These are phyloP conservation scores for Drosophila mayri DNA, from an alignment of 1,140 invertebrate species.

Conservation along the genomic window DNA sequence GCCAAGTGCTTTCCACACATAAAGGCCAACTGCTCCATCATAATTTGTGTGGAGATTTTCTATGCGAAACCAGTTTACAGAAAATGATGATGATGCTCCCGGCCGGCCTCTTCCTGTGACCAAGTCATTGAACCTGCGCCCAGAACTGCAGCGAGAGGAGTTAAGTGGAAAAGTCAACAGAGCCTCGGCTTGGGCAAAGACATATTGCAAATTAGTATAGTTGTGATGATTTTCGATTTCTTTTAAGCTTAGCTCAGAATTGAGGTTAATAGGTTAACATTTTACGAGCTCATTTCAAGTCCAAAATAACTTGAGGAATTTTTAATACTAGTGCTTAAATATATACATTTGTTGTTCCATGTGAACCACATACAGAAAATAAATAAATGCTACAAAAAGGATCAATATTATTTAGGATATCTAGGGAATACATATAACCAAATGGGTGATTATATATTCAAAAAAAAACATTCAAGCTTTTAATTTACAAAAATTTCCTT, in stretches of 20 bases:
- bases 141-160: constrained; percentile 17
- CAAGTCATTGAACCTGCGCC: constrained; percentile 70
- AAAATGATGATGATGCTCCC: background rate
- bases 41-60: constrained; percentile 37
- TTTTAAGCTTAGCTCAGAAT: constrained; percentile 20
- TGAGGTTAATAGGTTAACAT: constrained; percentile 62
- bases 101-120: constrained; percentile 60
- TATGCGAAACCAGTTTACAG: constrained; percentile 64
- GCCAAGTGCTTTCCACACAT: constrained; percentile 44
- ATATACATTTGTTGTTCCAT: background rate
- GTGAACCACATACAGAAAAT: background rate
- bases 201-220: constrained; percentile 62
- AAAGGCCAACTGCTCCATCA: constrained; percentile 56
- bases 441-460: too few species aligned
- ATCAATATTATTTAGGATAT: background rate
- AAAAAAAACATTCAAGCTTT: background rate
- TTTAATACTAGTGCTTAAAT: background rate
- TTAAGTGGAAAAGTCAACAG: constrained; percentile 59
- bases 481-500: background rate
- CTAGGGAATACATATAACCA: background rate
- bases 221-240: constrained; percentile 57
- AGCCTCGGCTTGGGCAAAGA: background rate
- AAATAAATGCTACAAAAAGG: background rate
- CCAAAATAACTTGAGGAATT: background rate
- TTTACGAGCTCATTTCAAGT: constrained; percentile 20